Base-by-base conservation (phyloP, 2,113 vertebrate genomes). In the Urocolius indicus region DNA sequence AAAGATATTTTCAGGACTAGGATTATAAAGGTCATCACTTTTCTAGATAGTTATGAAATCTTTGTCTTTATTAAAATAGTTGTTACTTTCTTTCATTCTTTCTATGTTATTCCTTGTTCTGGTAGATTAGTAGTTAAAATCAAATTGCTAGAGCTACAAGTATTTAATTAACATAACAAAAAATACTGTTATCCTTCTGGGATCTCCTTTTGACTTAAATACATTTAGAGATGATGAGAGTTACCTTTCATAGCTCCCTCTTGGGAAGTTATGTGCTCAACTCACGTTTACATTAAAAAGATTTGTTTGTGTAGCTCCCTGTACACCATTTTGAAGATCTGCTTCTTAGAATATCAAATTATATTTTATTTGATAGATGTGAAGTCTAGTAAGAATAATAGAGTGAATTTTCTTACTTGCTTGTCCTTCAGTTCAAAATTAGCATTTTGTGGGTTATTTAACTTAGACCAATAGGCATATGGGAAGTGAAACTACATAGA, bases 271-370 rank as follows among this genome's bases (percentile, higher is more conserved):
- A 63, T 57, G 59, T 84, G 72, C 51, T 93, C 89, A 93, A 91
- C 63, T 90, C 89, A 93, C 29, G 1, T 84, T 88, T 87, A 93
- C 49, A 73, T 84, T 72, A 63, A 85, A 73, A 88, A 76, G 74
- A 89, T 84, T 90, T 84, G 65, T 92, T 94, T 95, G 26, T 63
- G 55, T 79, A 90, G 11, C 43, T 96, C 94, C 82, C 93, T 52
- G 46, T 84, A 61, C 34, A 93, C 43, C 11, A 0, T 90, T 95
- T 93, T 73, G 19, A 93, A 91, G 84, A 90, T 15, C 7, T 92
- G 51, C 82, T 93, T 72, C 84, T 90, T 92, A 43, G 82, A 94
- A 96, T 94, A 94, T 87, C 55, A 95, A 92, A 71, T 94, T 82
- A 32, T 38, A 61, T 58, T 87, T 93, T 84, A 54, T 71, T 84